A percentile compares a stretch with the other conserved stretches of the same genome.
These are phyloP conservation scores for Eulemur albifrons DNA, from an alignment of 2,797 vertebrate genomes.

Conservation along the genomic window DNA sequence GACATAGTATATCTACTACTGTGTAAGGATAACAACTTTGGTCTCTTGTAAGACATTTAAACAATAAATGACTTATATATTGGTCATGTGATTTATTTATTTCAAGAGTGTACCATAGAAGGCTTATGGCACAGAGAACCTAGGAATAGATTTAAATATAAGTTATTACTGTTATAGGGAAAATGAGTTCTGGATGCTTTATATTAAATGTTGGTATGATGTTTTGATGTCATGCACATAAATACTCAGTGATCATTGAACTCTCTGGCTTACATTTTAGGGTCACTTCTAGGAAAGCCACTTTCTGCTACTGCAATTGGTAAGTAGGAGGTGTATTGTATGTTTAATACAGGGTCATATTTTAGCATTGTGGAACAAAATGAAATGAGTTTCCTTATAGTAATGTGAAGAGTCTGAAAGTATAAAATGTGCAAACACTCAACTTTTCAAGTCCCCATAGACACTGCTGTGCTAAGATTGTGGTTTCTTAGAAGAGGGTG, in stretches of 20 bases:
- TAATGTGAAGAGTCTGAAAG: not conserved
- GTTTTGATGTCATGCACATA: not conserved
- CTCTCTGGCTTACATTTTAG: not conserved
- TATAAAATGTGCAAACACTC: not conserved
- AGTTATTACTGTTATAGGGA: not conserved
- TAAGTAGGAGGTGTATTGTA: not conserved
- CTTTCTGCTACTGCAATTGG: not conserved
- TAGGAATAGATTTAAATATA: not conserved
- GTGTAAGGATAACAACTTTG: not conserved
- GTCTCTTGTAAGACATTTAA: not conserved
- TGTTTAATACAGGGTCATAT: not conserved
- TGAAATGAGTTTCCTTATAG: not conserved
- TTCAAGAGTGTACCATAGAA: not conserved
- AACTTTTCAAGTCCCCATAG: not conserved
- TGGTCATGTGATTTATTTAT: not conserved
- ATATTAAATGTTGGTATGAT: not conserved
- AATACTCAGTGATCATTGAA: not conserved
- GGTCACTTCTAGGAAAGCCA: not conserved
- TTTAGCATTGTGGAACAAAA: not conserved
- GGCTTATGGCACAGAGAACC: not conserved
- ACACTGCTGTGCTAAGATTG: not conserved
- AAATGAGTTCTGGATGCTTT: not conserved
- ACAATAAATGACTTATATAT: not conserved
- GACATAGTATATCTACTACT: not conserved
- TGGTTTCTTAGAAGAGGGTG: not conserved